phyloP scores from a whole-genome alignment of 2,888 invertebrate genomes.

The Metalampra italica region DNA sequence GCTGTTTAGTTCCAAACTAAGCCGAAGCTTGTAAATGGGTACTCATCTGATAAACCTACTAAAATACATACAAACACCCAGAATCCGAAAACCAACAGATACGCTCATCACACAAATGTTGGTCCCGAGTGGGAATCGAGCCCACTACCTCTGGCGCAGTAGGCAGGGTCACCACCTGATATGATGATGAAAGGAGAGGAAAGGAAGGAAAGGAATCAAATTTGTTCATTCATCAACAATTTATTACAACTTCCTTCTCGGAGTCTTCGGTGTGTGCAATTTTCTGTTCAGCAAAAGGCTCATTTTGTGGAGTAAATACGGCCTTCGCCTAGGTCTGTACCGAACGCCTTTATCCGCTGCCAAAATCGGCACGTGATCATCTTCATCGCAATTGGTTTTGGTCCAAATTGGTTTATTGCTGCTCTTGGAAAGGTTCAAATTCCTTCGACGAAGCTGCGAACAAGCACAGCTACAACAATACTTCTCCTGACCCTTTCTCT shows the following conservation, averaged over 20 bases:
- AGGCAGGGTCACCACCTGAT: too few species aligned
- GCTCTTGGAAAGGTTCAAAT: conserved; percentile 29
- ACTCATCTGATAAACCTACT: too few species aligned
- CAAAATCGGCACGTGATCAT: conserved; percentile 22
- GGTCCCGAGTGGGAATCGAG: too few species aligned
- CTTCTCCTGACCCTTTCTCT: conserved; percentile 21
- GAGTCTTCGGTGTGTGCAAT: conserved; percentile 22
- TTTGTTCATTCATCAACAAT: too few species aligned
- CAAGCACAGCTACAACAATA: conserved; percentile 1
- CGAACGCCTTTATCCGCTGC: conserved; percentile 33
- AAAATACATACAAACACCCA: too few species aligned
- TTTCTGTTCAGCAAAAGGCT: conserved; percentile 46
- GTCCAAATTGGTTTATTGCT: conserved; percentile 14
- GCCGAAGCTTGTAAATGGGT: too few species aligned
- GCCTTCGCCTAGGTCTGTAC: conserved; percentile 37
- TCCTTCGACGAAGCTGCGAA: conserved; percentile 28
- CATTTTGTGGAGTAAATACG: conserved; percentile 42
- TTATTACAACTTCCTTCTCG: conserved; percentile 16
- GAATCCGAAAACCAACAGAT: too few species aligned
- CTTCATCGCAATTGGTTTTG: conserved; percentile 15
- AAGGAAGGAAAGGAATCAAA: too few species aligned
- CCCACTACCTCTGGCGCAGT: too few species aligned
- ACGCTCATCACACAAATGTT: too few species aligned
- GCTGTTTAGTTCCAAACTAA: too few species aligned
- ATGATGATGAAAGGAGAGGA: too few species aligned